Base-by-base conservation (phyloP, 2,888 invertebrate genomes). In the Unio delphinus region DNA sequence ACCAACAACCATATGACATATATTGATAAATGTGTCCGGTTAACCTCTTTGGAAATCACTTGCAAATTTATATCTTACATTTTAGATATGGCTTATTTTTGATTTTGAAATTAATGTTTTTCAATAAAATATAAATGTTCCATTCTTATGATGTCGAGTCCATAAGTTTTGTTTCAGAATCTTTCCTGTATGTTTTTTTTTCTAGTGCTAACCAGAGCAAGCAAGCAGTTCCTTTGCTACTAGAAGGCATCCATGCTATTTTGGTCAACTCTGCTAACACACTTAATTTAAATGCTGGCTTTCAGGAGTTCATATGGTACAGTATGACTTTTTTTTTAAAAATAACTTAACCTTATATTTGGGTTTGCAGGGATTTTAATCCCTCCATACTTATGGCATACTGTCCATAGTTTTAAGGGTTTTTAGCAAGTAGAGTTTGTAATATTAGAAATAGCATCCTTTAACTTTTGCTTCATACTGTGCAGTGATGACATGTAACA, bases 241-340 rank as follows among this genome's bases (percentile, higher is more conserved):
- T 97, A 70, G 96, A 97, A 88, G 96, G 96, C 86, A 92, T 97
- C 68, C 92, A 96, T 74, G 95, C 96, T 0, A 91, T 97, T 71
- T 94, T 96, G 84, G 94, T 95, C 17, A 95, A 89, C 75, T 76
- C 87, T 62, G 84, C 88, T 3, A 59, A 67, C 55, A 67, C 82
- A 59, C 75, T 88, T 60, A 74, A 80, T 28, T 72, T 83, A 64
- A 77, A 83, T 71, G 71, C 69, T 55, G 80, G 78, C 8, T 89
- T 90, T 73, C 83, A 87, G 55, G 86, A 89, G 68, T 82, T 90
- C 55, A 75, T 90, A 5, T 90, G 90, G 90, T 90, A 72, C 78
- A 80, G 70, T 17, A 61, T 23, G 34, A 20, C 5, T 11, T 5
- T 15, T n/a, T 2, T 55, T 28, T 23, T 0, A 23, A 23, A 28